Conservation (phyloP, 2,113 vertebrate species). For the Urocynchramus pylzowi region DNA sequence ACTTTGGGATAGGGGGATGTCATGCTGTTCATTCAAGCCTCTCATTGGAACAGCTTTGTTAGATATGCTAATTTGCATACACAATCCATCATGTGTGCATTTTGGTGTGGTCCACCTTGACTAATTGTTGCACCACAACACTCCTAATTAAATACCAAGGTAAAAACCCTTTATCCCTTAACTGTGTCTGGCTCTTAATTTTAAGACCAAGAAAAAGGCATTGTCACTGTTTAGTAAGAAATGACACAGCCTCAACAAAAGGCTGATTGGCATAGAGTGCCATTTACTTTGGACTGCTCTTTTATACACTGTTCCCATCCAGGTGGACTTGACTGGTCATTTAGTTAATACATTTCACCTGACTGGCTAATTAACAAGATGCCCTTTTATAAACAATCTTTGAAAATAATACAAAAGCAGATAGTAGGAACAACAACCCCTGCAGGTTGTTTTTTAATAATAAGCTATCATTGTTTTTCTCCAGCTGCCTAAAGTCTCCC, state of each 20-base stretch:
- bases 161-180: background rate
- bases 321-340: background rate
- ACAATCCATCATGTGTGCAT: fast-evolving
- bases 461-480: background rate
- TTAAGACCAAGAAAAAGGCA: background rate
- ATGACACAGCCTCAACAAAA: background rate
- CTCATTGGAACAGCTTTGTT: background rate
- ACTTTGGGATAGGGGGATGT: too few species aligned
- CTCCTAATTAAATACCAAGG: background rate
- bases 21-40: too few species aligned
- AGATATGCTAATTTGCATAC: background rate
- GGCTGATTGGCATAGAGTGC: background rate
- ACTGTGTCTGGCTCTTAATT: background rate
- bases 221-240: background rate
- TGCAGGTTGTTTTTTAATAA: background rate
- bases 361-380: background rate
- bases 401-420: background rate
- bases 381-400: background rate
- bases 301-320: background rate
- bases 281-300: background rate
- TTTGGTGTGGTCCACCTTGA: background rate
- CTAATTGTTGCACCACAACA: background rate
- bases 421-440: background rate
- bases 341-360: background rate
- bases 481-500: background rate